Evolutionary conservation across 2,113 vertebrate species (phyloP).

Genomic region (Ailurus styani): DNA sequence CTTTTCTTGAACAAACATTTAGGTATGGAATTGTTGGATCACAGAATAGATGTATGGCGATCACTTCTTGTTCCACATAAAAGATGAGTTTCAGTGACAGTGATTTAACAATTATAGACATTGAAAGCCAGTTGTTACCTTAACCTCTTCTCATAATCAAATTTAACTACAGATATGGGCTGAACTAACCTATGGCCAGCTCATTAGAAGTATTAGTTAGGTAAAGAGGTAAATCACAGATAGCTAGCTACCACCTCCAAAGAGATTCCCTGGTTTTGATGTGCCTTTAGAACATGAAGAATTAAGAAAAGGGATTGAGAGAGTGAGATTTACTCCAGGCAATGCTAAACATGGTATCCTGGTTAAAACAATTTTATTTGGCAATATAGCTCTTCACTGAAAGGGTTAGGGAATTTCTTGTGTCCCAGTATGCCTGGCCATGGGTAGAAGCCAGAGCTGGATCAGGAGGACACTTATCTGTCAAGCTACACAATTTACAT

Average conservation of each 20-base stretch:
- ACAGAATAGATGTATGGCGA: background rate
- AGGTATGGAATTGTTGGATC: background rate
- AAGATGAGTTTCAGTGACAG: background rate
- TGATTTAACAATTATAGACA: background rate
- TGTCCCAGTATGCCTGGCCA: background rate
- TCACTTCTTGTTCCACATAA: background rate
- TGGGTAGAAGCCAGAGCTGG: background rate
- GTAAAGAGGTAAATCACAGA: background rate
- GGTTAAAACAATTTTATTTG: background rate
- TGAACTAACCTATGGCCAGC: background rate
- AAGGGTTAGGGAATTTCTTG: background rate
- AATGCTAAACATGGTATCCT: background rate
- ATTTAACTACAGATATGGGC: background rate
- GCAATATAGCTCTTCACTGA: background rate
- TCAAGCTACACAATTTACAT: background rate
- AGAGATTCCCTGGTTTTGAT: too few relatives aligned
- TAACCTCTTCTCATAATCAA: background rate
- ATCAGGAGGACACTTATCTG: background rate
- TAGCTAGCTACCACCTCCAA: too few relatives aligned
- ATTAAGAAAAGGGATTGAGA: background rate
- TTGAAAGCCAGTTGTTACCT: background rate
- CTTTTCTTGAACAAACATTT: background rate
- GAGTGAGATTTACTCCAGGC: background rate
- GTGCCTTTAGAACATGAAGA: background rate
- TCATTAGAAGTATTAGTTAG: background rate